Conservation (phyloP, 2,888 invertebrate genomes). For the Morpho helenor region DNA sequence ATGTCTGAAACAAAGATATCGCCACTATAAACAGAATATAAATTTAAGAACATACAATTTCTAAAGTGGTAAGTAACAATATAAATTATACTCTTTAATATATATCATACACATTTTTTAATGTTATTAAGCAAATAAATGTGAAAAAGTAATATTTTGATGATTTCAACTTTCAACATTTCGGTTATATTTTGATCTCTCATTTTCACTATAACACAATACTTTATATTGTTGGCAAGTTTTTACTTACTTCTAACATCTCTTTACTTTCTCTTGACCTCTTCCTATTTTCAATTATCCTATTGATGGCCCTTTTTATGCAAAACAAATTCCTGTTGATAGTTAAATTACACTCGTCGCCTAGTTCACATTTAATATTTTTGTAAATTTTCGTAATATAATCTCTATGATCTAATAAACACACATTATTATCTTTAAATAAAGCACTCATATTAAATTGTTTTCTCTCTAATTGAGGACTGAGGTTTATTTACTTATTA, state of each 20-base stretch:
- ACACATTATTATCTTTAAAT: conserved; percentile 20
- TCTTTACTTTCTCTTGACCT: conserved; percentile 40
- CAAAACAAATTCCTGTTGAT: conserved; percentile 47
- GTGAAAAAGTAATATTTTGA: too few relatives aligned
- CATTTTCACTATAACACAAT: too few relatives aligned
- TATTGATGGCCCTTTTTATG: conserved; percentile 34
- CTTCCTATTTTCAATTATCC: conserved; percentile 29
- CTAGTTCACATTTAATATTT: conserved; percentile 34
- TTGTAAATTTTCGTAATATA: conserved; percentile 44
- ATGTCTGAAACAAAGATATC: conserved; percentile 36
- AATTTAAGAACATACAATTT: neutral
- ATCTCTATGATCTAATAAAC: conserved; percentile 48
- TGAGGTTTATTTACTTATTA: too few relatives aligned
- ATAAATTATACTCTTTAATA: too few relatives aligned
- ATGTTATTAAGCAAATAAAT: too few relatives aligned
- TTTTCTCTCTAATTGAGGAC: too few relatives aligned
- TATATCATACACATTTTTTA: too few relatives aligned
- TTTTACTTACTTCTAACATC: conserved; percentile 46
- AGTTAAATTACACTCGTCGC: conserved; percentile 30
- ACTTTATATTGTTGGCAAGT: neutral
- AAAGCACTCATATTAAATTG: conserved; percentile 33
- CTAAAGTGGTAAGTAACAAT: neutral
- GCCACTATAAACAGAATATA: neutral
- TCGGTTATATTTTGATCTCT: too few relatives aligned
- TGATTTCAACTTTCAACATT: too few relatives aligned